These are phyloP conservation scores for Drosophila pseudotalamancana DNA, from an alignment of 2,888 invertebrate species.

Conservation along the genomic window DNA sequence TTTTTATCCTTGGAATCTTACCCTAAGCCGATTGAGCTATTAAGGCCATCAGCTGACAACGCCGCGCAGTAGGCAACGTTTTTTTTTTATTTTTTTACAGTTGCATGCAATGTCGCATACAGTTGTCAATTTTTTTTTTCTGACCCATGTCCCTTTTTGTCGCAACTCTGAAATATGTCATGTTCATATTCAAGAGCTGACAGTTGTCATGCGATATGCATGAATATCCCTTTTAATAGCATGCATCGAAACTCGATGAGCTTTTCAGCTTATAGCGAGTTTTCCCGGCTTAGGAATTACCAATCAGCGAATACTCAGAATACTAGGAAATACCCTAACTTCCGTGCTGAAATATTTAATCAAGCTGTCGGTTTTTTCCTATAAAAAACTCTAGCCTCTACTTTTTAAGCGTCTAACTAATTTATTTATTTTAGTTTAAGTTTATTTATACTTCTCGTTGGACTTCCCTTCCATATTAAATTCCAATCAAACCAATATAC, in stretches of 20 bases:
- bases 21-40: constrained; percentile 2
- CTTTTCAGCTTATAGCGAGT: background rate
- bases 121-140: background rate
- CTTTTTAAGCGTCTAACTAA: too few relatives aligned
- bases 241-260: background rate
- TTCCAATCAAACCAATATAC: too few relatives aligned
- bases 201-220: constrained; percentile 2
- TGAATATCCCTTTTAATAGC: background rate
- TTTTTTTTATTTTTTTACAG: background rate
- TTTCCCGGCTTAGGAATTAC: background rate
- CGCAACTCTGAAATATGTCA: too few relatives aligned
- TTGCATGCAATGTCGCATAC: background rate
- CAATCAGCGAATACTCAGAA: too few relatives aligned
- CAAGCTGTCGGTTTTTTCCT: too few relatives aligned
- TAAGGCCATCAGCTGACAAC: background rate
- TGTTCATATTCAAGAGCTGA: constrained; percentile 1
- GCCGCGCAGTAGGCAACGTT: background rate
- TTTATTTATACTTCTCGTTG: too few relatives aligned
- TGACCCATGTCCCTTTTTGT: too few relatives aligned
- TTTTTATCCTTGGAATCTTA: background rate
- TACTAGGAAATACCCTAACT: too few relatives aligned
- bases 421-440: too few relatives aligned
- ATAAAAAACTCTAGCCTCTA: too few relatives aligned
- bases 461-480: too few relatives aligned
- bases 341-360: too few relatives aligned